A percentile compares a stretch with the other conserved stretches of the same genome.
Evolutionary conservation across 2,888 invertebrate genomes (phyloP).

Genomic region (Cheilosia pagana): DNA sequence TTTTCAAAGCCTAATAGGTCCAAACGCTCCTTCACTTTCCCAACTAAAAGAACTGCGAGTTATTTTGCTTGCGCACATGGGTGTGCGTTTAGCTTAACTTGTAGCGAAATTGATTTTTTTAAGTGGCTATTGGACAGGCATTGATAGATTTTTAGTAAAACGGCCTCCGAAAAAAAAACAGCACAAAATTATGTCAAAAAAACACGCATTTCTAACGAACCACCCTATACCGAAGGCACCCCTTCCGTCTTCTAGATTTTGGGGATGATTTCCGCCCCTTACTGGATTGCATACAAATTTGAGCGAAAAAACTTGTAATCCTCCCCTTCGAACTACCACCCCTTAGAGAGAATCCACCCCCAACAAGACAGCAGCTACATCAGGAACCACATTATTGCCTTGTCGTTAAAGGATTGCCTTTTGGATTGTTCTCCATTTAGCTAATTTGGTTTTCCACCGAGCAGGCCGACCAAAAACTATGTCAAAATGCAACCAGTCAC

Average conservation of each 20-base stretch:
- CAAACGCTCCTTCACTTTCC: too few relatives aligned
- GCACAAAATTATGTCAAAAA: not conserved
- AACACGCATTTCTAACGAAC: not conserved
- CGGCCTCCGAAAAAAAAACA: too few relatives aligned
- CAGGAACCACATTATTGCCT: not conserved
- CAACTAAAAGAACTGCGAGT: too few relatives aligned
- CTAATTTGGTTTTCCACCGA: constrained; percentile 29
- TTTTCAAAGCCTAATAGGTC: too few relatives aligned
- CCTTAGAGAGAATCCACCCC: not conserved
- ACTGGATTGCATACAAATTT: constrained; percentile 1
- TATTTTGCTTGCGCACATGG: too few relatives aligned
- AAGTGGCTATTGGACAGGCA: too few relatives aligned
- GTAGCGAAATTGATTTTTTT: too few relatives aligned
- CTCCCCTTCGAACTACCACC: not conserved
- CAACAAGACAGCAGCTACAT: not conserved
- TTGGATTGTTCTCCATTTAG: not conserved
- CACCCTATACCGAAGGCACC: not conserved
- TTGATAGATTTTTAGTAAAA: too few relatives aligned
- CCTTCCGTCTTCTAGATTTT: not conserved
- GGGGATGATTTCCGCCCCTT: constrained; percentile 4
- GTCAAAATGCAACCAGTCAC: not conserved
- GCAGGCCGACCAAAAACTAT: not conserved
- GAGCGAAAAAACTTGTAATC: not conserved
- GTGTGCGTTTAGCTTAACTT: too few relatives aligned
- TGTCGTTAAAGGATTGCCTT: constrained; percentile 7